Conservation (phyloP, 2,113 vertebrate species). For the Poicephalus gulielmi region DNA sequence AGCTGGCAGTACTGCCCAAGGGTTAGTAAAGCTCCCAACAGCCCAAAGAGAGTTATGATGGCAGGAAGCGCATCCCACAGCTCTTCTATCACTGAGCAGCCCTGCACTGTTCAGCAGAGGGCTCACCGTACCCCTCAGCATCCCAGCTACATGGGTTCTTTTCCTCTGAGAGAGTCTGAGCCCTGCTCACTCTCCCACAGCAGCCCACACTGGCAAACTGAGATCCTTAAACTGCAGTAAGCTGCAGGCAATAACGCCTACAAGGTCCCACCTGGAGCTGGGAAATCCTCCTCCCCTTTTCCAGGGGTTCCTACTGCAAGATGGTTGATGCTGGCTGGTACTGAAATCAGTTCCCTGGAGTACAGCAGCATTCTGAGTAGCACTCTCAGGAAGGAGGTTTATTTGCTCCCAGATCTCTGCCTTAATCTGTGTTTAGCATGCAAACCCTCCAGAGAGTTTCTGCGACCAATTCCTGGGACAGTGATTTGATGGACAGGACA, state of each 20-base stretch:
- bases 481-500: background rate
- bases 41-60: background rate
- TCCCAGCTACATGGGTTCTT: fast-evolving
- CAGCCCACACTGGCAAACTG: background rate
- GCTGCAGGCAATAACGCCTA: background rate
- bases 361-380: background rate
- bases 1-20: background rate
- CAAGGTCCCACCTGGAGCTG: background rate
- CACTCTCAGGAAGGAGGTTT: background rate
- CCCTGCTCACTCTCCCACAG: background rate
- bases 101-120: fast-evolving
- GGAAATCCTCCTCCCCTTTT: background rate
- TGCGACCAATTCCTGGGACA: background rate
- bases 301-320: background rate
- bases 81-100: background rate
- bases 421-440: background rate
- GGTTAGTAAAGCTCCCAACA: background rate
- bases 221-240: background rate
- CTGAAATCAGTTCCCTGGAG: background rate
- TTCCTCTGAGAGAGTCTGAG: background rate
- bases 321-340: background rate
- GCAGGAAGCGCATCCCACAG: background rate
- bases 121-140: background rate
- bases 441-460: background rate
- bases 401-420: background rate